Base-by-base conservation (phyloP, 2,113 vertebrate species). In the Enhydra lutris region DNA sequence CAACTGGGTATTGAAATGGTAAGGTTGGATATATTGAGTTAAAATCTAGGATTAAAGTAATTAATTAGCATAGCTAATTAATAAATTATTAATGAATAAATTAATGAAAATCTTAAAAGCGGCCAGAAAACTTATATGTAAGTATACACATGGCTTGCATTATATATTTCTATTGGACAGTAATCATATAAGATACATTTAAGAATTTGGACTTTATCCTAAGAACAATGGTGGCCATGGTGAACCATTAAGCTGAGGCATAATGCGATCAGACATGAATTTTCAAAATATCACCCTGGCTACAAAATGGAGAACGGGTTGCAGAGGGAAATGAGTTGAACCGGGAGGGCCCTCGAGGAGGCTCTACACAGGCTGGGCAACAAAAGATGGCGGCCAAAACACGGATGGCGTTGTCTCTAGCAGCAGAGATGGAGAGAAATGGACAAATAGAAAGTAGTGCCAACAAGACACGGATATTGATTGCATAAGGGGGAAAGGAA, bases 21-120 rank as follows among this genome's bases (percentile, higher is more conserved):
- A 81, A 93, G 42, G 86, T 94, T 91, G 13, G 18, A 50, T 67
- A 79, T 50, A 50, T 0, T 50, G 36, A 87, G 50, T 83, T 93
- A 95, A 95, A 93, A 69, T 76, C 87, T 23, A 79, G 31, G 36
- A 82, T 81, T 81, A 93, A 94, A 92, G 87, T 57, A 78, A 73
- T 55, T 74, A 93, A 86, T 93, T 80, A 63, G 45, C 42, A 23
- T 36, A 83, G 86, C 7, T 36, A 88, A 83, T 83, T 71, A 61
- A 78, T 93, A 47, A 78, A 31, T 26, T 45, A 76, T 47, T 78
- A 78, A 47, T 78, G 29, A 47, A 78, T 47, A 78, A 78, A 47
- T 42, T 17, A 78, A 78, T 31, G 42, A 47, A 78, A 47, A 47
- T 18, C 24, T 61, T 26, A 11, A 47, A 82, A 57, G 29, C 52